Conservation (phyloP, 2,888 invertebrate species). For the Eilema caniola region DNA sequence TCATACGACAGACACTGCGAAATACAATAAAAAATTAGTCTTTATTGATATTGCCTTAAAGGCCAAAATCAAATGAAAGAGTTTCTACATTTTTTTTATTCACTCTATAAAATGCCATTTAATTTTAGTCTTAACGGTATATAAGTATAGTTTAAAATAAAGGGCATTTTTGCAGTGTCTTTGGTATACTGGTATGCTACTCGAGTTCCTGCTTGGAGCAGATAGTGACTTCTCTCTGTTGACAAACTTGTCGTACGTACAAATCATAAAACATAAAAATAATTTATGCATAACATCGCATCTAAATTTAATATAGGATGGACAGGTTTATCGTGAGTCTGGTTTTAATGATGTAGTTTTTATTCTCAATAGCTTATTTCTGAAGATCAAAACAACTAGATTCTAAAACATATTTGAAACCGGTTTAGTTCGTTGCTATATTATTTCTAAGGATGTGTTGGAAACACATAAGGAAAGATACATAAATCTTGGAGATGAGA, state of each 20-base stretch:
- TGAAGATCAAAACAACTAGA: slow-evolving; percentile 1
- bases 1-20: no score
- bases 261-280: neutral
- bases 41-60: no score
- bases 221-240: neutral
- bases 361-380: neutral
- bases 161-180: no score
- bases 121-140: no score
- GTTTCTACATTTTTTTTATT: no score
- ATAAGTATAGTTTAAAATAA: no score
- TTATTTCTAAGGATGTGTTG: neutral
- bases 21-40: no score
- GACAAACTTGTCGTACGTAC: neutral
- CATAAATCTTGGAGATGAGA: neutral
- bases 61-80: no score
- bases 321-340: neutral
- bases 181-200: no score
- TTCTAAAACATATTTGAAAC: neutral
- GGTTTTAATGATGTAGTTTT: neutral
- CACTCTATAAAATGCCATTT: no score
- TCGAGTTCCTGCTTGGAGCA: neutral
- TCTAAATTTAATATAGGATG: neutral
- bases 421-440: neutral
- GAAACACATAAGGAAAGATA: no score
- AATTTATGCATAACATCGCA: neutral